Evolutionary conservation across 1,140 invertebrate species (phyloP).

Genomic region (Megalopta genalis): DNA sequence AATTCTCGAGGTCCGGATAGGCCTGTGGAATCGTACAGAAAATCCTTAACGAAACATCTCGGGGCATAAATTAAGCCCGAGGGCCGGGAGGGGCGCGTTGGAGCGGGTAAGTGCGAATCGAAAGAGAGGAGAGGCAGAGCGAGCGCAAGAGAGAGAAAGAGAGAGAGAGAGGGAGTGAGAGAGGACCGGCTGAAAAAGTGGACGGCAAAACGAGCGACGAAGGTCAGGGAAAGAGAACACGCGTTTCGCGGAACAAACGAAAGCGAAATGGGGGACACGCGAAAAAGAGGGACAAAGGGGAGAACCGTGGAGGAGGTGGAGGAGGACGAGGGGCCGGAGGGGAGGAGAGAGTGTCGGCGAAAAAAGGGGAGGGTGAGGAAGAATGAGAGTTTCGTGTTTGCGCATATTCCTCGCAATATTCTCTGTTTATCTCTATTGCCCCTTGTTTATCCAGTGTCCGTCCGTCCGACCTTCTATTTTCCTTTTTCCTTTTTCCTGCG

Average conservation of each 20-base stretch:
- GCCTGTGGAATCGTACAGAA: constrained; percentile 34
- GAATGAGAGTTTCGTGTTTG: constrained; percentile 71
- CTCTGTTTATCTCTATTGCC: constrained; percentile 79
- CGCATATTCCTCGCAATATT: constrained; percentile 77
- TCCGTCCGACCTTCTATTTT: constrained; percentile 63
- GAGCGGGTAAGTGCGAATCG: constrained; percentile 34
- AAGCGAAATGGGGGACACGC: constrained; percentile 53
- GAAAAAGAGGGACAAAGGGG: constrained; percentile 11
- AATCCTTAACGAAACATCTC: constrained; percentile 66
- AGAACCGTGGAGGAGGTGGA: constrained; percentile 21
- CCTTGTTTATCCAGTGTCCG: constrained; percentile 76
- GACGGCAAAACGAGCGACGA: constrained; percentile 58
- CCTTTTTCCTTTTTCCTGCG: constrained; percentile 69
- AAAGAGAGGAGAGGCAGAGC: constrained; percentile 35
- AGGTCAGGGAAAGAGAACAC: constrained; percentile 48
- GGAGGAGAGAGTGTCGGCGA: no score
- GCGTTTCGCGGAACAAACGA: constrained; percentile 52
- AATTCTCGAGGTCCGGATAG: constrained; percentile 18
- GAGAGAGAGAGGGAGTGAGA: constrained; percentile 33
- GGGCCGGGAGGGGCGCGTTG: constrained; percentile 20
- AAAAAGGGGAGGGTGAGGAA: constrained; percentile 36
- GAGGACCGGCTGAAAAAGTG: constrained; percentile 53
- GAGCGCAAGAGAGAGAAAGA: no score
- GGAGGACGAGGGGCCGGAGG: not conserved
- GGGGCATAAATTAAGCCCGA: constrained; percentile 60